These are phyloP conservation scores for Drosophila nr. medialis DNA, from an alignment of 2,888 invertebrate genomes.

Conservation along the genomic window DNA sequence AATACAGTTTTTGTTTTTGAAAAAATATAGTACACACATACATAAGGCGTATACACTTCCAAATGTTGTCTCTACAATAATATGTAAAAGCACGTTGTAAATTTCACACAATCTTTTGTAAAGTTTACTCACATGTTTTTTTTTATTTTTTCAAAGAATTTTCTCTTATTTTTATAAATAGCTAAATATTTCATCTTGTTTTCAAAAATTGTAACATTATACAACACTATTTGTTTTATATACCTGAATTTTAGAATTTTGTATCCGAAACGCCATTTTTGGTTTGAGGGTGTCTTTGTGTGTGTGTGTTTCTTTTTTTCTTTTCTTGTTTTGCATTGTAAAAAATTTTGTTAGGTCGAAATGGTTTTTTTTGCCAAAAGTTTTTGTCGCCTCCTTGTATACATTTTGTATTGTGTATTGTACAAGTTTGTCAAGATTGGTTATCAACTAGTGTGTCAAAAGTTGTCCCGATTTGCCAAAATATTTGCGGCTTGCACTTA, in stretches of 20 bases:
- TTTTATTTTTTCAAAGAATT: constrained; percentile 21
- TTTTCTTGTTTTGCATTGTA: constrained; percentile 44
- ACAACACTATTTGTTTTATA: constrained; percentile 76
- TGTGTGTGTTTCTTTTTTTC: constrained; percentile 32
- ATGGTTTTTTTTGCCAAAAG: constrained; percentile 64
- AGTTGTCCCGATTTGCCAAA: constrained; percentile 36
- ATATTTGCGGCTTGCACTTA: constrained; percentile 49
- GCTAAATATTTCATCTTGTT: constrained; percentile 63
- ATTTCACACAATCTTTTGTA: constrained; percentile 59
- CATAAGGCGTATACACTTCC: constrained; percentile 33
- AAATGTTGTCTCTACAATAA: constrained; percentile 62
- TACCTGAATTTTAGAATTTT: constrained; percentile 85
- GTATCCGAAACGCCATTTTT: constrained; percentile 83
- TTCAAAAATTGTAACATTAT: constrained; percentile 76
- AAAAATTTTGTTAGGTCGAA: constrained; percentile 60
- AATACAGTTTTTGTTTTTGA: constrained; percentile 62
- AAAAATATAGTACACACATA: constrained; percentile 63
- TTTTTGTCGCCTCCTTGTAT: constrained; percentile 40
- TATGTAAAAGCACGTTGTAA: constrained; percentile 79
- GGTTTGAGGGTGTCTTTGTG: constrained; percentile 51
- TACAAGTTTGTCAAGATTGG: constrained; percentile 36
- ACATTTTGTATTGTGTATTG: constrained; percentile 40
- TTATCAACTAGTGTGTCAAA: constrained; percentile 36
- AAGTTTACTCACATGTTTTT: constrained; percentile 44
- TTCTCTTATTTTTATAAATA: constrained; percentile 57